Percentiles rank a stretch among this genome's conserved stretches.
Conservation (phyloP, 2,888 invertebrate species). For the Salticus scenicus region DNA sequence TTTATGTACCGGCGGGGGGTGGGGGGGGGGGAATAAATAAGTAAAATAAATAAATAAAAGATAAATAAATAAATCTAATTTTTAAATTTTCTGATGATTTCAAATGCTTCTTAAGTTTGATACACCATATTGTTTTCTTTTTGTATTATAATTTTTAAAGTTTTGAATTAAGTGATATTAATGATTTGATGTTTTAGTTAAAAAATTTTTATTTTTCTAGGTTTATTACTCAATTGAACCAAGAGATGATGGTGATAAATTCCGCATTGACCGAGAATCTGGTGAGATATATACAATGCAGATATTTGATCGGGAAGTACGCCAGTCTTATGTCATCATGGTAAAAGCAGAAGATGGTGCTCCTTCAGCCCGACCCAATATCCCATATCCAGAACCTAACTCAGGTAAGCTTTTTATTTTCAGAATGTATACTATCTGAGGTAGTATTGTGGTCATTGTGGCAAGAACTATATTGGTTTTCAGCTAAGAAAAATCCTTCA, state of each 20-base stretch:
- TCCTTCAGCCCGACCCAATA: constrained; percentile 92
- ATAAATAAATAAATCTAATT: too few relatives aligned
- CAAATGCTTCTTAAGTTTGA: too few relatives aligned
- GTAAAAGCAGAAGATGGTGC: constrained; percentile 97
- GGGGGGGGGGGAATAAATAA: too few relatives aligned
- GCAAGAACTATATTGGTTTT: not conserved
- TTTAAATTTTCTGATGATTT: too few relatives aligned
- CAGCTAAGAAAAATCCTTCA: not conserved
- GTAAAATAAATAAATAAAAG: too few relatives aligned
- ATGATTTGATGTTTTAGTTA: too few relatives aligned
- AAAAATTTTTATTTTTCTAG: constrained; percentile 79
- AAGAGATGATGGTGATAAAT: constrained; percentile 90
- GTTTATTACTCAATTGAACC: constrained; percentile 92
- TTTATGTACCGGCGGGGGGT: too few relatives aligned
- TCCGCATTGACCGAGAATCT: constrained; percentile 95
- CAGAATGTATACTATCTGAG: too few relatives aligned
- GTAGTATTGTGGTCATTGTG: not conserved
- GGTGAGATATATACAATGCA: constrained; percentile 96
- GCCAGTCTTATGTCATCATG: constrained; percentile 97
- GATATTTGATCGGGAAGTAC: constrained; percentile 94
- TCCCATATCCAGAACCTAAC: constrained; percentile 92
- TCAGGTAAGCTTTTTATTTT: constrained; percentile 78
- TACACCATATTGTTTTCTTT: too few relatives aligned
- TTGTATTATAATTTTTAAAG: too few relatives aligned
- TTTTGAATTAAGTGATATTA: too few relatives aligned